Percentiles rank a stretch among this genome's conserved stretches.
Conservation (phyloP, 92 coral and sea anemone species). For the Anthopleura xanthogrammica region DNA sequence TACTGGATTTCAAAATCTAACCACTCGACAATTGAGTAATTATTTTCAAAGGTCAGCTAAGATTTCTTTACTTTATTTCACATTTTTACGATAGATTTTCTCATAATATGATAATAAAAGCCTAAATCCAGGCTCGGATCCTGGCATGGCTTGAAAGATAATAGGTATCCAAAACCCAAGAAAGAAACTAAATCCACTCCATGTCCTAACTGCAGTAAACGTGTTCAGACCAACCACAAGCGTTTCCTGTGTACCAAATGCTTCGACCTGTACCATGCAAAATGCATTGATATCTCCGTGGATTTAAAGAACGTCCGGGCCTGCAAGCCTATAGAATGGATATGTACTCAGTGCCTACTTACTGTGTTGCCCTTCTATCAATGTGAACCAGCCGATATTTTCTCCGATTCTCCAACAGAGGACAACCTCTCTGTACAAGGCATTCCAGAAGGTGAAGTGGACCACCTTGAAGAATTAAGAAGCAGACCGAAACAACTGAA, state of each 20-base stretch:
- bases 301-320: slow-evolving; percentile 33
- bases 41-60: no score
- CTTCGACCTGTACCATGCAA: slow-evolving; percentile 28
- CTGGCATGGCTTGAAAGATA: no score
- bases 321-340: slow-evolving; percentile 29
- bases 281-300: slow-evolving; percentile 31
- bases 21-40: no score
- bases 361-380: slow-evolving; percentile 13
- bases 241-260: slow-evolving; percentile 36
- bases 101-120: no score
- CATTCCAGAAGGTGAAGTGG: slow-evolving; percentile 1
- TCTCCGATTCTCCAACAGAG: background rate
- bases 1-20: no score
- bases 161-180: no score
- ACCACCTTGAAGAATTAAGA: slow-evolving; percentile 27
- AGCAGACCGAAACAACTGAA: slow-evolving; percentile 31
- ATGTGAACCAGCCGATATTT: background rate
- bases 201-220: slow-evolving; percentile 34
- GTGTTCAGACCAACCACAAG: slow-evolving; percentile 39
- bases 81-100: no score
- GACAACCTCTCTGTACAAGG: background rate
- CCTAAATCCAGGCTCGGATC: no score
- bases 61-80: no score
- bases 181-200: slow-evolving; percentile 26
- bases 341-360: slow-evolving; percentile 18